A percentile compares a stretch with the other conserved stretches of the same genome.
Conservation (phyloP, 2,797 vertebrate species). For the Mycteria americana region DNA sequence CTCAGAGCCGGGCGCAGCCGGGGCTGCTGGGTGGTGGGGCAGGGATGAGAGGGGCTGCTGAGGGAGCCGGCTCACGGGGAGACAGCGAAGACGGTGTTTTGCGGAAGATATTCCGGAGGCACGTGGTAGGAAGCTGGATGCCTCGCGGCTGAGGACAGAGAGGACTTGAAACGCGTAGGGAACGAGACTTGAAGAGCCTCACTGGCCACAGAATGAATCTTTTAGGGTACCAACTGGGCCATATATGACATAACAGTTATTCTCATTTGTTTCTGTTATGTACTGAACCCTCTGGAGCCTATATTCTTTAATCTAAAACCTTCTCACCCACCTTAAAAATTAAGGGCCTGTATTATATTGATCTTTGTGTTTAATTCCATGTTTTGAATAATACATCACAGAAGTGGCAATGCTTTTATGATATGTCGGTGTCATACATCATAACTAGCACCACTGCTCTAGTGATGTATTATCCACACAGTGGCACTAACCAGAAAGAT, state of each 20-base stretch:
- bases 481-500: conserved; percentile 53
- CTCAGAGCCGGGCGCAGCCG: background rate
- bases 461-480: conserved; percentile 55
- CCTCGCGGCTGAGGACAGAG: background rate
- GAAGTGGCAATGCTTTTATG: conserved; percentile 59
- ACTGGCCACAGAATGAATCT: background rate
- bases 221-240: background rate
- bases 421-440: conserved; percentile 57
- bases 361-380: conserved; percentile 44
- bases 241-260: background rate
- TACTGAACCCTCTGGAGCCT: background rate
- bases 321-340: conserved; percentile 27
- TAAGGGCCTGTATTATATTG: conserved; percentile 28
- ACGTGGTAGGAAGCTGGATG: background rate
- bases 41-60: background rate
- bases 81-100: fast-evolving
- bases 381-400: conserved; percentile 68
- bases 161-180: background rate
- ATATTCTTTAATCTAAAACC: conserved; percentile 5
- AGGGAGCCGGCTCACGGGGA: background rate
- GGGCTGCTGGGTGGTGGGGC: background rate
- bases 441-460: conserved; percentile 53
- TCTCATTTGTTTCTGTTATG: background rate
- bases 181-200: background rate
- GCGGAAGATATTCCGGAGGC: background rate